Evolutionary conservation across 2,113 vertebrate genomes (phyloP).

Genomic region (Lasiurus borealis): DNA sequence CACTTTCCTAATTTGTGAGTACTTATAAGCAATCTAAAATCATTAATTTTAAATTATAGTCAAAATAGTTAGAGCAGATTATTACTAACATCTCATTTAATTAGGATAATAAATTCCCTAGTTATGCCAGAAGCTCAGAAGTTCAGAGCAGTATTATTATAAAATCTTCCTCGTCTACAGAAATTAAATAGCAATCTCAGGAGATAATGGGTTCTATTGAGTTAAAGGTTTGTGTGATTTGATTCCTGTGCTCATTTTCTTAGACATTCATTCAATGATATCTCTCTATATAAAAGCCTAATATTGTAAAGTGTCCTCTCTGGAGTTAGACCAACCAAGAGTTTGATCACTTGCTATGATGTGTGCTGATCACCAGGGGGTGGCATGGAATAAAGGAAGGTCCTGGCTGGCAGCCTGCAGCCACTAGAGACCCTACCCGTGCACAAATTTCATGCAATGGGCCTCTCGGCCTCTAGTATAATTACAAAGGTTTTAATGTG

Average conservation of each 20-base stretch:
- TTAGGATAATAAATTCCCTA: background rate
- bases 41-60: background rate
- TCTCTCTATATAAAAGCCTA: background rate
- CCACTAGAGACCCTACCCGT: too few species aligned
- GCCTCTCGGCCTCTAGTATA: too few species aligned
- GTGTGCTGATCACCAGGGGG: too few species aligned
- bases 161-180: background rate
- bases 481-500: background rate
- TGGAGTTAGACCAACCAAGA: too few species aligned
- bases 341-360: too few species aligned
- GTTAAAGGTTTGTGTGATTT: background rate
- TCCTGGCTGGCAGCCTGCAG: too few species aligned
- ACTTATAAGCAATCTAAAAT: background rate
- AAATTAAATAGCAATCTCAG: background rate
- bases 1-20: background rate
- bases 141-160: background rate
- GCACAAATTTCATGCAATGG: too few species aligned
- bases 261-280: background rate
- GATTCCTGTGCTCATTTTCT: background rate
- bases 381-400: too few species aligned
- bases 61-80: background rate
- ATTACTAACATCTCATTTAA: background rate
- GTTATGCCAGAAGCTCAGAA: background rate
- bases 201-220: background rate
- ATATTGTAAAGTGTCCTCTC: too few species aligned